These are phyloP conservation scores for Ataeniobius toweri DNA, from an alignment of 2,797 vertebrate species.

Conservation along the genomic window DNA sequence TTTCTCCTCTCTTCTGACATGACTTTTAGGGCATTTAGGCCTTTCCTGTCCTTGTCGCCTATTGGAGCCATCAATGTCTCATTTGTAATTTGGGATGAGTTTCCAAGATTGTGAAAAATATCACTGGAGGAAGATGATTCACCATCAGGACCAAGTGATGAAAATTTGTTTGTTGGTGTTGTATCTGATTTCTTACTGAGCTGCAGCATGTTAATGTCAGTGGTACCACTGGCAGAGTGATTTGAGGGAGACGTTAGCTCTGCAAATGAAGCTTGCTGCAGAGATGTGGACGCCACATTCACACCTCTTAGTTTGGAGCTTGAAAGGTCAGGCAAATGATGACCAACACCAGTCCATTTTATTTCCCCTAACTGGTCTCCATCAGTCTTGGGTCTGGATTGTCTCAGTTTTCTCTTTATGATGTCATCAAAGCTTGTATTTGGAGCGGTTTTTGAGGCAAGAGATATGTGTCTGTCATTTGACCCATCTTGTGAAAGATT, in stretches of 20 bases:
- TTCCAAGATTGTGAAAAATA: conserved; percentile 43
- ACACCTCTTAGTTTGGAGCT: conserved; percentile 11
- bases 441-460: conserved; percentile 6
- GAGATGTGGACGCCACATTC: neutral
- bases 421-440: conserved; percentile 32
- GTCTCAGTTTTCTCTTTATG: conserved; percentile 19
- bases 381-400: conserved; percentile 12
- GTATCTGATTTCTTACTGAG: conserved; percentile 11
- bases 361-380: conserved; percentile 35
- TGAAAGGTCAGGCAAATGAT: conserved; percentile 26
- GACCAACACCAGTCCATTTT: conserved; percentile 46
- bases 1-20: conserved; percentile 58
- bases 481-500: neutral
- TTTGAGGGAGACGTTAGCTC: neutral
- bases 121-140: conserved; percentile 16
- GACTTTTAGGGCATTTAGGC: conserved; percentile 65
- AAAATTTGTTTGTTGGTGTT: conserved; percentile 27
- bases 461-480: conserved; percentile 8
- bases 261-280: conserved; percentile 15
- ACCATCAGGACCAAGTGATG: conserved; percentile 8
- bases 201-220: conserved; percentile 18
- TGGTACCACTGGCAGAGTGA: conserved; percentile 27
- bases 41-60: conserved; percentile 43
- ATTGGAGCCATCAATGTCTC: conserved; percentile 12
- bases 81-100: conserved; percentile 44